These are phyloP conservation scores for Leistus spinibarbis DNA, from an alignment of 2,888 invertebrate genomes.

Conservation along the genomic window DNA sequence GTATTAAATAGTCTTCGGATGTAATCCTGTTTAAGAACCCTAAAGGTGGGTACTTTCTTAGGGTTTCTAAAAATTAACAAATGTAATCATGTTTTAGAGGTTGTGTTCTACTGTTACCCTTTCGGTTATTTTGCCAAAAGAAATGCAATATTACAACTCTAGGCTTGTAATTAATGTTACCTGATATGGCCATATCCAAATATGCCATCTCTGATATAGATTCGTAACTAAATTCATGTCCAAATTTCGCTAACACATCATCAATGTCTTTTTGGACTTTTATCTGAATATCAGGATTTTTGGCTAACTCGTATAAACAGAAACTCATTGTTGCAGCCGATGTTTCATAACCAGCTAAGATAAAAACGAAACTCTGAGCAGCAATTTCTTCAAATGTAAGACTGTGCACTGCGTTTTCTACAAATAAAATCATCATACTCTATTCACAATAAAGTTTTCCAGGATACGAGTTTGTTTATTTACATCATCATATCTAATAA, in stretches of 20 bases:
- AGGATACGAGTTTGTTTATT: background rate
- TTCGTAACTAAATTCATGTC: conserved; percentile 57
- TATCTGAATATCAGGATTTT: conserved; percentile 57
- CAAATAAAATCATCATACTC: background rate
- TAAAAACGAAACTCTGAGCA: conserved; percentile 61
- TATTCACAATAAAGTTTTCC: background rate
- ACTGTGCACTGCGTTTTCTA: conserved; percentile 27
- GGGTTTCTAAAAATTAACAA: conserved; percentile 44
- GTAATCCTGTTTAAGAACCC: conserved; percentile 29
- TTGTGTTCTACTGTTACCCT: background rate
- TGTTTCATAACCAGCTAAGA: conserved; percentile 60
- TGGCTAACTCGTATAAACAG: conserved; percentile 59
- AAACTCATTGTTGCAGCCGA: conserved; percentile 57
- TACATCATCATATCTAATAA: background rate
- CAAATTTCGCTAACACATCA: conserved; percentile 51
- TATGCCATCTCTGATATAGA: conserved; percentile 58
- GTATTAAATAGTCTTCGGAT: conserved; percentile 25
- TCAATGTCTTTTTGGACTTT: conserved; percentile 56
- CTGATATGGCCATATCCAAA: conserved; percentile 56
- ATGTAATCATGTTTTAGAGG: background rate
- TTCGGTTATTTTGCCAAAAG: background rate
- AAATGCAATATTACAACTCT: too few species aligned
- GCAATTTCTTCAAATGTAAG: conserved; percentile 57
- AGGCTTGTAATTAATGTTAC: too few species aligned
- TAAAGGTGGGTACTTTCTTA: conserved; percentile 41